A percentile compares a stretch with the other conserved stretches of the same genome.
Conservation (phyloP, 2,797 vertebrate genomes). For the Notolabrus celidotus region DNA sequence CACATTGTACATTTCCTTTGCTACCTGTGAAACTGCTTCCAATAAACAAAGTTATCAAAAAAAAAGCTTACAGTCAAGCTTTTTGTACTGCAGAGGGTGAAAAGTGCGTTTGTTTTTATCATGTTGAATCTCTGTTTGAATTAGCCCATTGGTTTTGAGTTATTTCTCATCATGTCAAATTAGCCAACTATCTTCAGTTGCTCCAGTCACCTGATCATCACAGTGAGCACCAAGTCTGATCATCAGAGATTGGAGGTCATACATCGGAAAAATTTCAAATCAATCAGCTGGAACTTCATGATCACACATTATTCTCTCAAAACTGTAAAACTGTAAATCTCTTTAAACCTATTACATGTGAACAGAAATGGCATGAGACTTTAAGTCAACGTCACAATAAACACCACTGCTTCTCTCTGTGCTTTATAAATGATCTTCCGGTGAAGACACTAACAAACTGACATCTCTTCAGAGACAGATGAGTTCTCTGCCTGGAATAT, state of each 20-base stretch:
- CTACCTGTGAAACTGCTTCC: too few species aligned
- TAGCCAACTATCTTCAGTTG: not conserved
- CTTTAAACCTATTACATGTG: not conserved
- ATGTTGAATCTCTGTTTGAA: not conserved
- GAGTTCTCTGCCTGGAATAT: conserved; percentile 16
- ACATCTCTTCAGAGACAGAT: not conserved
- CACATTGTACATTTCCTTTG: too few species aligned
- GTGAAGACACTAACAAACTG: not conserved
- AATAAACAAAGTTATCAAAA: too few species aligned
- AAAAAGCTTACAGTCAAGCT: too few species aligned
- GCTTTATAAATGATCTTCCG: not conserved
- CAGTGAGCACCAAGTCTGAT: not conserved
- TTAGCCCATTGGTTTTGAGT: not conserved
- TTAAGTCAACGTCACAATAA: not conserved
- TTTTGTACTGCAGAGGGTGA: too few species aligned
- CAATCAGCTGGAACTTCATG: not conserved
- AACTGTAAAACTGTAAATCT: not conserved
- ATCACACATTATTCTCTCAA: not conserved
- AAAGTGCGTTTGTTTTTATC: not conserved
- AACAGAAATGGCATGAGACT: not conserved
- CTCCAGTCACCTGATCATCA: not conserved
- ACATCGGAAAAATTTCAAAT: not conserved
- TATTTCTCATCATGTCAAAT: not conserved
- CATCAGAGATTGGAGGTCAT: not conserved
- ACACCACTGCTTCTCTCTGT: not conserved